A percentile compares a stretch with the other conserved stretches of the same genome.
These are phyloP conservation scores for Cantharis rufa DNA, from an alignment of 2,888 invertebrate species.

Conservation along the genomic window DNA sequence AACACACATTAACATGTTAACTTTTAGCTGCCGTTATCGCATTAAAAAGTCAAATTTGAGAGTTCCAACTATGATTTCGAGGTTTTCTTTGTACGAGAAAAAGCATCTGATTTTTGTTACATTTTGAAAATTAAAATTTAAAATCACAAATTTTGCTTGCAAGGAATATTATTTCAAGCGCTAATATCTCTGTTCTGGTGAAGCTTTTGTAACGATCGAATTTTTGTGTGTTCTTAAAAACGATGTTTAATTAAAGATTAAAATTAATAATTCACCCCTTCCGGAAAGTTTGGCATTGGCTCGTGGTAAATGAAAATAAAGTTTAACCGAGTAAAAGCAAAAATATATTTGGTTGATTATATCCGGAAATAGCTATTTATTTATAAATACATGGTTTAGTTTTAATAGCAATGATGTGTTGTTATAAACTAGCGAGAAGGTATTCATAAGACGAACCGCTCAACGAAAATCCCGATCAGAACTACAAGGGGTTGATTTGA, in stretches of 20 bases:
- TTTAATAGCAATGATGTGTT: background rate
- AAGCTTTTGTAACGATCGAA: background rate
- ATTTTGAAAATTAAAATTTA: background rate
- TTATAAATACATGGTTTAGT: background rate
- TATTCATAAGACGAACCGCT: constrained; percentile 37
- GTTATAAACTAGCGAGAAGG: constrained; percentile 11
- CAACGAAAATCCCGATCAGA: constrained; percentile 36
- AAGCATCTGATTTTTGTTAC: background rate
- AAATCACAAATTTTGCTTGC: no score
- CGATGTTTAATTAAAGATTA: no score
- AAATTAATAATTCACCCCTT: background rate
- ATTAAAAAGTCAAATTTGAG: background rate
- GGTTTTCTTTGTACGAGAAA: background rate
- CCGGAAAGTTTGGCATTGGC: background rate
- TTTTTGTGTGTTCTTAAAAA: background rate
- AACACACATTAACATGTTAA: background rate
- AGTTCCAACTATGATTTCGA: background rate
- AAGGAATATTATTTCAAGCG: background rate
- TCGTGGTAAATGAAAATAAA: background rate
- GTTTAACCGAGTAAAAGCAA: no score
- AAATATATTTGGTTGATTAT: background rate
- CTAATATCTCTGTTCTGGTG: background rate
- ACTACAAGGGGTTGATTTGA: constrained; percentile 49
- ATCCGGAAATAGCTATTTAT: background rate
- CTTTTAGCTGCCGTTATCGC: background rate